phyloP scores from a whole-genome alignment of 2,797 vertebrate species.

The Ptychobarbus kaznakovi region DNA sequence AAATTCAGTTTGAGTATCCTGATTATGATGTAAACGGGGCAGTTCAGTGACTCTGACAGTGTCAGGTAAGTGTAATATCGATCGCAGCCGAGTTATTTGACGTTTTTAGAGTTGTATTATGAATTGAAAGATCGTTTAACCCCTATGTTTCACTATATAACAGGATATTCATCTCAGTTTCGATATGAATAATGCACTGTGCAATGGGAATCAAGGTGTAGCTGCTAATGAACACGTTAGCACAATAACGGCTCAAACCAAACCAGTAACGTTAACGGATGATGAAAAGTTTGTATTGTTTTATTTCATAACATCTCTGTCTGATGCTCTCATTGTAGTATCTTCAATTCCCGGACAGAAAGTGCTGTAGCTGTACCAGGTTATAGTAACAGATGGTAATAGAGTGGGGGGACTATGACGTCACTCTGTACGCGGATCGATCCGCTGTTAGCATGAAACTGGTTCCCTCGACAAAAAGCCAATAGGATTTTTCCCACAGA shows the following conservation, averaged over 20 bases:
- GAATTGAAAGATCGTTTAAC: background rate
- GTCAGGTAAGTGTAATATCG: conserved; percentile 39
- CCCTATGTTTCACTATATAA: background rate
- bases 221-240: conserved; percentile 19
- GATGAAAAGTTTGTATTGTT: background rate
- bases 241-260: conserved; percentile 7
- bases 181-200: background rate
- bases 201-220: background rate
- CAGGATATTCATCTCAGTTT: too few relatives aligned
- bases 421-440: too few relatives aligned
- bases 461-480: too few relatives aligned
- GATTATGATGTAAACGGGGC: conserved; percentile 51
- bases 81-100: conserved; percentile 30
- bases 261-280: conserved; percentile 19
- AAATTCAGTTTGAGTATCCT: background rate
- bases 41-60: conserved; percentile 35
- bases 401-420: too few relatives aligned
- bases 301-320: background rate
- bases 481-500: too few relatives aligned
- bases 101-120: background rate
- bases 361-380: background rate
- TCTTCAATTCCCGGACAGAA: background rate
- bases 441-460: too few relatives aligned
- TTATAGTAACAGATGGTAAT: background rate
- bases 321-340: background rate